Evolutionary conservation across 2,888 invertebrate species (phyloP), one percentile per base, ranked within the genome.

Genomic region (Parnassius smintheus): DNA sequence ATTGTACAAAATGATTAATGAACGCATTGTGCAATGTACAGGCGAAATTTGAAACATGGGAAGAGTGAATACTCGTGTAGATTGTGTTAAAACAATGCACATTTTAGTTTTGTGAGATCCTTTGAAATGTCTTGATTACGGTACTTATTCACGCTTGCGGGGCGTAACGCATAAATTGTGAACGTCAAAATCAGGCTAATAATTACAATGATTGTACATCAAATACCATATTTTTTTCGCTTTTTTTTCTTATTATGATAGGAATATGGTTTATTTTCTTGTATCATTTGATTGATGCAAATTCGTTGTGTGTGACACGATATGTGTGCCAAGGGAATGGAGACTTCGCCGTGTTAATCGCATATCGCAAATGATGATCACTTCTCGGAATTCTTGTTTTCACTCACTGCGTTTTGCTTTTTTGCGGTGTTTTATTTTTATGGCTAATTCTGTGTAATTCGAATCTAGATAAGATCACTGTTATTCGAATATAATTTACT

Each of bases 121-220:
- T 80, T 77, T 75, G 72, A 71, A 75, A 77, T 66, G 64, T 80
- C 79, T 80, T 81, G 81, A 86, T 86, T 85, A 76, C 74, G 62
- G 67, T 69, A 68, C 70, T 85, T 81, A 84, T 84, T 79, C 75
- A 75, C 70, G 74, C 68, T 72, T 76, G 72, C 72, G 67, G 72
- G 79, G 78, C 86, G 82, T 82, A 77, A 84, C 84, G 76, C 70
- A 73, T 75, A 75, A 78, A 78, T 79, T 77, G 74, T 74, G 68
- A 75, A 72, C 80, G 81, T 83, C 83, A 84, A 82, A 85, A 86
- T 78, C 73, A 67, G 70, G 75, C 77, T 82, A 84, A 84, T 83
- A 78, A 81, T 80, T 78, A 76, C 81, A 72, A 78, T 77, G 75
- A 80, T 77, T 79, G 70, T 66, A 56, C 55, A 55, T 64, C 56